Evolutionary conservation across 2,113 vertebrate species (phyloP), one percentile per base, ranked within the genome.

Genomic region (Pycnonotus jocosus): DNA sequence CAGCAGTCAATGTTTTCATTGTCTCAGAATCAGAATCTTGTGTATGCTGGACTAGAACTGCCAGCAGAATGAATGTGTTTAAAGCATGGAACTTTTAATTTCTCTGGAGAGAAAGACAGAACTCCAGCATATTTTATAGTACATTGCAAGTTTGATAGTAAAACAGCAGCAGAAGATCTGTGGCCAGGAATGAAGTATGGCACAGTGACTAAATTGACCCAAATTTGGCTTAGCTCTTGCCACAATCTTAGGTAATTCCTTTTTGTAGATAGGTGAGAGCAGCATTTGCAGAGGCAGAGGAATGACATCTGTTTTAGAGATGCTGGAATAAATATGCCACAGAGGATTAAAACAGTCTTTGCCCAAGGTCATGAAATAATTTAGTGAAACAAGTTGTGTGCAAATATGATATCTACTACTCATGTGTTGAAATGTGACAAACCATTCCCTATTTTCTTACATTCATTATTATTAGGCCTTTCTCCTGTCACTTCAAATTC

Each of bases 391-490:
- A 92, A 90, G 85, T 88, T 90, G 76, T 88, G 90, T 88, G 72
- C 86, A 83, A 94, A 93, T 86, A 70, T 51, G 83, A 44, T 94
- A 88, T 81, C 76, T 86, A n/a, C 82, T 71, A 61, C 61, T 93
- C 51, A 72, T 58, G n/a, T 78, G 61, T 86, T 94, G 83, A 95
- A 90, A 88, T 88, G 65, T 90, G 90, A 90, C 92, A 95, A 96
- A 92, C n/a, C 44, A 35, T 92, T 86, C 82, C 15, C 31, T 80
- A 4, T 86, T 94, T 91, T 86, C 88, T 86, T 72, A 81, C 31
- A 40, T 93, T 95, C 57, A 61, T 91, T 68, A 69, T 95, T 92
- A 89, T 84, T 90, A 74, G 76, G 69, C 64, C 44, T 80, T 95
- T 93, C 76, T 90, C 28, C 30, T 56, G 82, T 88, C 90, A 74